A percentile compares a stretch with the other conserved stretches of the same genome.
Conservation (phyloP, 1,140 invertebrate genomes). For the Mesaphorura yosii region DNA sequence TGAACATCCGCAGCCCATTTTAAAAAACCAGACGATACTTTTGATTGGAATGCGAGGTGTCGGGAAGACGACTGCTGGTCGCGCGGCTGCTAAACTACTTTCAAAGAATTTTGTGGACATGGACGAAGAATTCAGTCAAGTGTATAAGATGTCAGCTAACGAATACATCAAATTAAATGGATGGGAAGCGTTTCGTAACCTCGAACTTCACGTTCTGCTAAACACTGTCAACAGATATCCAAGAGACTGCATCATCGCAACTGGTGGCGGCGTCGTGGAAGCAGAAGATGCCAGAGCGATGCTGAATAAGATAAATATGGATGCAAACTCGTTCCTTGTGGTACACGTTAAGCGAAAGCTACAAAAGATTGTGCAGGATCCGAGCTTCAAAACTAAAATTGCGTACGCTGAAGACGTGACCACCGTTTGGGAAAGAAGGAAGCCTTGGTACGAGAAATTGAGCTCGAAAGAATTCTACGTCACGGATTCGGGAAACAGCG, state of each 20-base stretch:
- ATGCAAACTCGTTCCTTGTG: not conserved
- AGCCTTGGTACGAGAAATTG: not conserved
- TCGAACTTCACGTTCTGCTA: not conserved
- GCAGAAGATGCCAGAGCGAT: not conserved
- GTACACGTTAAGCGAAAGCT: not conserved
- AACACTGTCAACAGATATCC: not conserved
- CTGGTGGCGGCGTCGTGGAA: constrained; percentile 2
- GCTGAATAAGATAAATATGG: too few relatives aligned
- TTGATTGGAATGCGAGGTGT: not conserved
- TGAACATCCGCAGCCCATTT: not conserved
- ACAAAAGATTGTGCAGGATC: not conserved
- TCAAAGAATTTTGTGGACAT: not conserved
- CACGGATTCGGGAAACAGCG: too few relatives aligned
- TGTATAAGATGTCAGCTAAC: not conserved
- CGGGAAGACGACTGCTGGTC: constrained; percentile 1
- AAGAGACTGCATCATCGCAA: not conserved
- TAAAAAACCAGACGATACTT: not conserved
- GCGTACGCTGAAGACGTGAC: not conserved
- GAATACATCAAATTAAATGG: not conserved
- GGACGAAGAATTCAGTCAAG: not conserved
- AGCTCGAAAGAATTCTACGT: not conserved
- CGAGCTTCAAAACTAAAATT: not conserved
- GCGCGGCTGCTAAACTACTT: not conserved
- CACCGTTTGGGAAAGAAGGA: not conserved
- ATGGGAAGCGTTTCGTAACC: not conserved